Base-by-base conservation (phyloP, 1,140 invertebrate genomes). In the Melipona quadrifasciata region DNA sequence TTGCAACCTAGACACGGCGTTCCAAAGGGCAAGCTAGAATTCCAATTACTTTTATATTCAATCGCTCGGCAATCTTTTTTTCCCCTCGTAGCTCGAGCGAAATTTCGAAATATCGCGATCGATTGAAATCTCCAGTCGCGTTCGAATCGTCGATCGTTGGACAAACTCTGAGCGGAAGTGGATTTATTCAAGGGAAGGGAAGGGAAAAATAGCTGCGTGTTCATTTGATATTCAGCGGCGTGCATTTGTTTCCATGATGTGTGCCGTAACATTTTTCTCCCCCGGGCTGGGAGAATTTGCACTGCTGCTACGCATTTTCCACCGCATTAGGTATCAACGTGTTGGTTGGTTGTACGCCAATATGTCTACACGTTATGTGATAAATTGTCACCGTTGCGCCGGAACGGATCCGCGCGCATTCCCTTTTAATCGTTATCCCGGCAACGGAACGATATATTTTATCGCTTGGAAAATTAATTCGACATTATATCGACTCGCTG, bases 131-230 rank as follows among this genome's bases (percentile, higher is more conserved):
- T 67, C 39, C 58, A 27, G 27, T 67, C 19, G 17, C 27, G 39
- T 70, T 70, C 24, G 24, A 39, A 70, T 34, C 14, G 67, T 47
- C 39, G 19, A 70, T 70, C 67, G 21, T 67, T 67, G 17, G 31
- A 39, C 39, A 70, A 39, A 70, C 21, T 68, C 2, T 21, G 34
- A 11, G 8, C 19, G 19, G 8, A 34, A 21, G 31, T 19, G 67
- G 10, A 70, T 70, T 70, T 70, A 70, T 70, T 31, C 14, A 34
- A 39, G 12, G 14, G 34, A 5, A 12, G 0, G 12, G 10, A 21
- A 70, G 39, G 24, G 67, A 70, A 70, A 70, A 70, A 70, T 70
- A 70, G 34, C 67, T 24, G 34, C 21, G 67, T 70, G 21, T 70
- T 39, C 67, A 34, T 70, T 70, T 70, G 21, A 24, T 39, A 70